Conservation (phyloP, 2,113 vertebrate genomes). For the Kryptolebias marmoratus region DNA sequence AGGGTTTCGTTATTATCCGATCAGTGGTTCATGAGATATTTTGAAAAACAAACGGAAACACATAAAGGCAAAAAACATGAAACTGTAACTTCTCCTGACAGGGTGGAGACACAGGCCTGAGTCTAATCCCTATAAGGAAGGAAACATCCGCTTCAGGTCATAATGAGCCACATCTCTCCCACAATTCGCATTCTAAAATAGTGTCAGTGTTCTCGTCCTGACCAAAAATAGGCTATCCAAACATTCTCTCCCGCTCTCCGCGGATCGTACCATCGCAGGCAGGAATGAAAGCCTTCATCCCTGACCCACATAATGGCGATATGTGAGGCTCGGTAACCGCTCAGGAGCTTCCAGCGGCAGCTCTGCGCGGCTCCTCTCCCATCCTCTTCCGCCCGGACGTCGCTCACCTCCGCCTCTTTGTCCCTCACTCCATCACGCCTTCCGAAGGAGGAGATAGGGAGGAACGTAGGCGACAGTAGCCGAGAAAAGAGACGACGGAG, state of each 20-base stretch:
- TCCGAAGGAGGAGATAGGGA: conserved; percentile 22
- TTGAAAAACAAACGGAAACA: not conserved
- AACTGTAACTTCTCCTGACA: not conserved
- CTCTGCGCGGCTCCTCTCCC: conserved; percentile 9
- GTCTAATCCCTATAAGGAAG: not conserved
- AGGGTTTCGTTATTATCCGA: no score
- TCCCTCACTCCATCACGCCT: conserved; percentile 27
- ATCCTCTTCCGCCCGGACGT: conserved; percentile 35
- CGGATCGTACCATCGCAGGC: conserved; percentile 43
- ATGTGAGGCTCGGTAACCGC: conserved; percentile 34
- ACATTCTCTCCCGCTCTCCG: conserved; percentile 20
- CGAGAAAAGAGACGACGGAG: conserved; percentile 21
- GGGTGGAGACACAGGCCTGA: no score
- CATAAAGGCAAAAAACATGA: not conserved
- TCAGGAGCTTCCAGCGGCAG: conserved; percentile 5
- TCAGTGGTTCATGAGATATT: no score
- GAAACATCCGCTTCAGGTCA: not conserved
- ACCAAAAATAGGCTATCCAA: conserved; percentile 55
- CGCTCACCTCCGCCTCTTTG: not conserved
- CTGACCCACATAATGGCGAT: conserved; percentile 73
- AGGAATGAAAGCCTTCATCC: conserved; percentile 63
- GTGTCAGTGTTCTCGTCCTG: conserved; percentile 37
- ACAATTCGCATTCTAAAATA: conserved; percentile 7
- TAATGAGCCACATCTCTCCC: not conserved
- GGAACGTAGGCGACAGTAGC: conserved; percentile 11